Evolutionary conservation across 2,113 vertebrate genomes (phyloP).

Genomic region (Pteruthius melanotis): DNA sequence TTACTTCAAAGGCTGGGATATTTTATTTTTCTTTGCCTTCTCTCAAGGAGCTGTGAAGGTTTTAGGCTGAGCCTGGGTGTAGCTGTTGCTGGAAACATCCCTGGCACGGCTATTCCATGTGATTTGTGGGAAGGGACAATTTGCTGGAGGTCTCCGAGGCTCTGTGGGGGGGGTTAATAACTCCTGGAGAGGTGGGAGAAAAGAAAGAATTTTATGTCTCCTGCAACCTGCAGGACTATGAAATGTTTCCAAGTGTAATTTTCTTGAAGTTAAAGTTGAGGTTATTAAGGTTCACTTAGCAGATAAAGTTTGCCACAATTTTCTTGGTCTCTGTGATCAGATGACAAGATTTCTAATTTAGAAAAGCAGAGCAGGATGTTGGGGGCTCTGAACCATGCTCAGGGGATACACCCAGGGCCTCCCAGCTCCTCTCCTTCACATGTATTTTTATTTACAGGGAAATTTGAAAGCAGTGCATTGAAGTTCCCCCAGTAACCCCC

Average conservation of each 20-base stretch:
- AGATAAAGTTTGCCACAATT: conserved; percentile 76
- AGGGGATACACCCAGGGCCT: conserved; percentile 24
- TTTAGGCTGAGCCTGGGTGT: background rate
- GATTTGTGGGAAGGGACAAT: conserved; percentile 34
- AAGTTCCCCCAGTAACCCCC: background rate
- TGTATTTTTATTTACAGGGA: conserved; percentile 45
- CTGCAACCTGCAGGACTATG: conserved; percentile 50
- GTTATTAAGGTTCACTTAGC: conserved; percentile 76
- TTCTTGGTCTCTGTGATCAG: conserved; percentile 68
- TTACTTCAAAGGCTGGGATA: background rate
- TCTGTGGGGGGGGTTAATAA: conserved; percentile 69
- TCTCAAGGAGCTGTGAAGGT: background rate
- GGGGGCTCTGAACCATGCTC: conserved; percentile 67
- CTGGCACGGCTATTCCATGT: background rate
- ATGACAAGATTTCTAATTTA: conserved; percentile 77
- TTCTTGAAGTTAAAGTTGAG: conserved; percentile 76
- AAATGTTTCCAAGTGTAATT: conserved; percentile 74
- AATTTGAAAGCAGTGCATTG: conserved; percentile 13
- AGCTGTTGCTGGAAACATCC: background rate
- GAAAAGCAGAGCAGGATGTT: conserved; percentile 59
- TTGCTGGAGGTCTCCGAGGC: conserved; percentile 44
- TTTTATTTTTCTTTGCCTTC: background rate
- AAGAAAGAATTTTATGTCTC: conserved; percentile 59
- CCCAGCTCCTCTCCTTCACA: conserved; percentile 1
- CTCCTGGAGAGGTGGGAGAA: conserved; percentile 49